Evolutionary conservation across 2,797 vertebrate genomes (phyloP).

Genomic region (Echiichthys vipera): DNA sequence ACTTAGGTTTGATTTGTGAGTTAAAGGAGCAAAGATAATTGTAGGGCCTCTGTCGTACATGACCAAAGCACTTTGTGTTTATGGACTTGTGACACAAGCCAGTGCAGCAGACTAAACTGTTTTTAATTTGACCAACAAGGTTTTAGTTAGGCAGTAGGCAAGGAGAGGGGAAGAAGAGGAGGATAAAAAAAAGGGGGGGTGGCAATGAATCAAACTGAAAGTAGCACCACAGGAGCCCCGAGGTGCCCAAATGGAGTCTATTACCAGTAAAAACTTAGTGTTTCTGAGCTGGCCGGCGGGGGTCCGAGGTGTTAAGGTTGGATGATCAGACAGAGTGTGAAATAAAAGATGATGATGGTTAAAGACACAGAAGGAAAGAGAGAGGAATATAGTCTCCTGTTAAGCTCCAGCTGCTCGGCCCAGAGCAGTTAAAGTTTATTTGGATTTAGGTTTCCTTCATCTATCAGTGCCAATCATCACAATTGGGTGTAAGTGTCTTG

Average conservation of each 20-base stretch:
- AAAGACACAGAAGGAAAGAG: conserved; percentile 13
- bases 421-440: conserved; percentile 60
- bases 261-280: conserved; percentile 73
- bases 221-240: conserved; percentile 80
- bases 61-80: conserved; percentile 85
- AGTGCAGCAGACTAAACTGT: conserved; percentile 85
- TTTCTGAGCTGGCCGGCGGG: conserved; percentile 50
- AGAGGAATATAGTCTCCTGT: conserved; percentile 18
- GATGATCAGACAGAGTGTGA: conserved; percentile 31
- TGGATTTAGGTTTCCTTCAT: conserved; percentile 75
- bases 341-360: conserved; percentile 43
- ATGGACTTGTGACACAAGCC: conserved; percentile 84
- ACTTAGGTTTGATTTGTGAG: conserved; percentile 82
- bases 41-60: conserved; percentile 72
- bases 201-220: conserved; percentile 84
- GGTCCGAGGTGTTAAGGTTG: conserved; percentile 43
- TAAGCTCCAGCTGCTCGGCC: conserved; percentile 50
- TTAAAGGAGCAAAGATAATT: conserved; percentile 85
- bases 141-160: conserved; percentile 82
- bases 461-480: conserved; percentile 72
- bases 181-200: conserved; percentile 13
- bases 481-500: conserved; percentile 63
- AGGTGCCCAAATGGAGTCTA: conserved; percentile 80
- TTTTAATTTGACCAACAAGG: conserved; percentile 89
- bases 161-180: conserved; percentile 59